Evolutionary conservation across 37 sponge, comb jelly and placozoan species (phyloP), one percentile per base, ranked within the genome.

Genomic region (Diacarnus erythraeanus): DNA sequence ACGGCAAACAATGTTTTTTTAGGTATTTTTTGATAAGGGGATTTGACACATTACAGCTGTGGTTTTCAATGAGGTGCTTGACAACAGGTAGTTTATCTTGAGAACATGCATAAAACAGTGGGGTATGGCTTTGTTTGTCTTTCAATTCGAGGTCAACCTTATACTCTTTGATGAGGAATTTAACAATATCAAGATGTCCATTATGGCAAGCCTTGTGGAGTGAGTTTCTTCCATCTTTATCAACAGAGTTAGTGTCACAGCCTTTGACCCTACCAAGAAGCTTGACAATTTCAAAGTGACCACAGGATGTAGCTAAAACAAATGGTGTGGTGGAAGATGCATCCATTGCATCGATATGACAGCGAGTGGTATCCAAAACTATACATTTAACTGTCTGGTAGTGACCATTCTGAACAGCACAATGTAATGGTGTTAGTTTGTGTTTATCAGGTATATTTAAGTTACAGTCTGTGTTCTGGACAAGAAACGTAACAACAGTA

Each of bases 41-140:
- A 64, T 37, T 78, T 25, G 39, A 26, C 21, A 15, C 21, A 15
- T 15, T 61, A 25, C 25, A 61, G 64, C 21, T 61, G 21, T 61
- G 64, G 30, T 61, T 77, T 23, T 72, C 69, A 2, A 86, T 66
- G 22, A 86, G 59, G 39, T 63, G 65, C 83, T 82, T 80, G 18
- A 88, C 80, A 20, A 86, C 78, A 8, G 91, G 81, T 26, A 86
- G 17, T 47, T 90, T 75, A 0, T 89, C 91, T 42, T 82, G 78
- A 36, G 59, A 61, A 74, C 75, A 73, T 8, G 75, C 83, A 61
- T 74, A 83, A 33, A 61, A 58, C 15, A 83, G 75, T 29, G 83
- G 75, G 26, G 67, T 83, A 8, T 75, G 43, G 34, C 76, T 75
- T n/a, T 83, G 23, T 42, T 60, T 63, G 23, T 83, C 83, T 29